A percentile compares a stretch with the other conserved stretches of the same genome.
These are phyloP conservation scores for Latheticus oryzae DNA, from an alignment of 2,888 invertebrate genomes.

Conservation along the genomic window DNA sequence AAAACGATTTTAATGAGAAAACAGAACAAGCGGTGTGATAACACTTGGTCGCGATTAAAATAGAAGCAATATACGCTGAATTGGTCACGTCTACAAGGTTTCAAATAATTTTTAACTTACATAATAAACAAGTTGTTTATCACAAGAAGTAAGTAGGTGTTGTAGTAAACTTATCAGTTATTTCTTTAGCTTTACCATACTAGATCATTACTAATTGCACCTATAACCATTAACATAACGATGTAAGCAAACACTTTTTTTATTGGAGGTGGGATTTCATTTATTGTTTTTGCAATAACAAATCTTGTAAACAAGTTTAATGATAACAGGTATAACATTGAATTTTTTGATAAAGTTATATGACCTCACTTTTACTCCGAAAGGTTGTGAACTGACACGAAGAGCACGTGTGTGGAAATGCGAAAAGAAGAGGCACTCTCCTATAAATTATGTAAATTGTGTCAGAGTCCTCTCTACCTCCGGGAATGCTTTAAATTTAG, in stretches of 20 bases:
- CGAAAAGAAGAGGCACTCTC: too few relatives aligned
- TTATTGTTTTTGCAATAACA: background rate
- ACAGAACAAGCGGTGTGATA: conserved; percentile 14
- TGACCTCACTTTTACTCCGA: too few relatives aligned
- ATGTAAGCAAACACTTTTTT: background rate
- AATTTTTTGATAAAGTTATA: too few relatives aligned
- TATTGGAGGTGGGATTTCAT: too few relatives aligned
- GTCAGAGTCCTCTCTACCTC: background rate
- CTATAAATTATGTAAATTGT: conserved; percentile 19
- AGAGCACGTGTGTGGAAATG: too few relatives aligned
- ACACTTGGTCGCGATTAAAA: conserved; percentile 26
- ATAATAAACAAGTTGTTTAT: conserved; percentile 27
- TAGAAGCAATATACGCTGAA: conserved; percentile 23
- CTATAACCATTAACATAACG: conserved; percentile 4
- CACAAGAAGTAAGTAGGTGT: conserved; percentile 21
- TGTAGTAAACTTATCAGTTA: conserved; percentile 11
- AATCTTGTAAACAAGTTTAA: background rate
- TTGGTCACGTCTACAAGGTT: conserved; percentile 27
- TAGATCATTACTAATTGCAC: background rate
- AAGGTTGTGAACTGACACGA: too few relatives aligned
- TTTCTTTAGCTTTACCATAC: conserved; percentile 10
- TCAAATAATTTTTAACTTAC: conserved; percentile 17
- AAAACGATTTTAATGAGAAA: background rate
- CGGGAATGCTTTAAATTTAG: conserved; percentile 8
- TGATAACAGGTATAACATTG: too few relatives aligned